Percentiles rank a stretch among this genome's conserved stretches.
Evolutionary conservation across 2,888 invertebrate genomes (phyloP).

Genomic region (Agrilus biguttatus): DNA sequence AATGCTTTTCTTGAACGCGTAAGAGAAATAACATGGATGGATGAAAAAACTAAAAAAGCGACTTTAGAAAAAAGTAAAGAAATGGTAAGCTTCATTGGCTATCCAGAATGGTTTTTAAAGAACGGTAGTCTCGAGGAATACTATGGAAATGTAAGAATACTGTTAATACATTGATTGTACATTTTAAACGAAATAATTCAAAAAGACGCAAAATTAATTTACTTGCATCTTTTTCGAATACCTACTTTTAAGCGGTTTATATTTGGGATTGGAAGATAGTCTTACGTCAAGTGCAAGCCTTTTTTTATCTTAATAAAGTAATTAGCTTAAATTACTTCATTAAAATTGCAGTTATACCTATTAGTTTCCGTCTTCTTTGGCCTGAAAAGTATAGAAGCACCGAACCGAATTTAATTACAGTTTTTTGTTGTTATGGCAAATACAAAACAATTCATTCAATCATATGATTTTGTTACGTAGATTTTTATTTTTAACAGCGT

Average conservation of each 20-base stretch:
- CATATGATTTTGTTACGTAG: no score
- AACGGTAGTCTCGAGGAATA: constrained; percentile 48
- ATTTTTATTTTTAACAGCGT: no score
- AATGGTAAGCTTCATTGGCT: constrained; percentile 65
- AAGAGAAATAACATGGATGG: constrained; percentile 59
- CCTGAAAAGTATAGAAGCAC: no score
- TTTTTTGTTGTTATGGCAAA: no score
- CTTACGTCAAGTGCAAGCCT: background rate
- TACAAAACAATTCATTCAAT: no score
- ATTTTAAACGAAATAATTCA: background rate
- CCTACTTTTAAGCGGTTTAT: background rate
- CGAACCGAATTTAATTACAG: no score
- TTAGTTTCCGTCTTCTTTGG: no score
- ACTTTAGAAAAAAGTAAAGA: constrained; percentile 59
- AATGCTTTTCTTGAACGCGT: constrained; percentile 54
- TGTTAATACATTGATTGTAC: background rate
- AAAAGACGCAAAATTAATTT: background rate
- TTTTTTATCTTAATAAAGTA: no score
- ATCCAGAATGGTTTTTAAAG: constrained; percentile 61
- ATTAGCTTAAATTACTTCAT: no score
- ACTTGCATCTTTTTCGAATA: background rate
- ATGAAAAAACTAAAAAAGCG: constrained; percentile 51
- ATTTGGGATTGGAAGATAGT: background rate
- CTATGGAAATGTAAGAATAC: constrained; percentile 43
- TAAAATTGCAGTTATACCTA: no score